A percentile compares a stretch with the other conserved stretches of the same genome.
These are phyloP conservation scores for Pseudolycoriella hygida DNA, from an alignment of 2,888 invertebrate species.

Conservation along the genomic window DNA sequence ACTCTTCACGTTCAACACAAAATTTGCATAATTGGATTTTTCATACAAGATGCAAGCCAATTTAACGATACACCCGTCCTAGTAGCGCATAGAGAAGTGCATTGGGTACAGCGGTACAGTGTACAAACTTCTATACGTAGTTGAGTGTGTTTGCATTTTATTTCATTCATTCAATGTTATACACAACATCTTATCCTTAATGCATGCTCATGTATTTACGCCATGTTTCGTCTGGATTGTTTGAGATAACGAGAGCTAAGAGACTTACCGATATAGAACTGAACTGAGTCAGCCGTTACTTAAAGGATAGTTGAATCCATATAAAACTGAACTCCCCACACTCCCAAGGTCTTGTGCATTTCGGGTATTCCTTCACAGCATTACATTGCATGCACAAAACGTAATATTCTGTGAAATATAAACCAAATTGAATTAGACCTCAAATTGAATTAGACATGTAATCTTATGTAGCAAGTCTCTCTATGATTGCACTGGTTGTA, in stretches of 20 bases:
- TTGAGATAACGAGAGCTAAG: constrained; percentile 1
- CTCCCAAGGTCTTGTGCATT: too few species aligned
- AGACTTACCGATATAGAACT: background rate
- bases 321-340: too few species aligned
- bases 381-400: background rate
- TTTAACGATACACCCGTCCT: background rate
- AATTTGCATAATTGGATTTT: constrained; percentile 1
- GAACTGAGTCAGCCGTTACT: constrained; percentile 1
- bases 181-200: background rate
- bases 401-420: background rate
- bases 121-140: too few species aligned
- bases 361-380: background rate
- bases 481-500: too few species aligned
- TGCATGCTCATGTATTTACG: constrained; percentile 1
- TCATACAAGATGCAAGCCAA: constrained; percentile 1
- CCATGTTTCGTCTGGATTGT: constrained; percentile 1
- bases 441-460: constrained; percentile 1
- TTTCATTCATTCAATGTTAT: too few species aligned
- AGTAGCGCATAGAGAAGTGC: too few species aligned
- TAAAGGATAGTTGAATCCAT: too few species aligned
- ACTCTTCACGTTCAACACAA: background rate
- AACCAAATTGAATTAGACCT: constrained; percentile 1
- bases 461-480: background rate
- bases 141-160: too few species aligned
- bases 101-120: too few species aligned